Conservation (phyloP, 2,888 invertebrate genomes). For the Odontocolon sp. region DNA sequence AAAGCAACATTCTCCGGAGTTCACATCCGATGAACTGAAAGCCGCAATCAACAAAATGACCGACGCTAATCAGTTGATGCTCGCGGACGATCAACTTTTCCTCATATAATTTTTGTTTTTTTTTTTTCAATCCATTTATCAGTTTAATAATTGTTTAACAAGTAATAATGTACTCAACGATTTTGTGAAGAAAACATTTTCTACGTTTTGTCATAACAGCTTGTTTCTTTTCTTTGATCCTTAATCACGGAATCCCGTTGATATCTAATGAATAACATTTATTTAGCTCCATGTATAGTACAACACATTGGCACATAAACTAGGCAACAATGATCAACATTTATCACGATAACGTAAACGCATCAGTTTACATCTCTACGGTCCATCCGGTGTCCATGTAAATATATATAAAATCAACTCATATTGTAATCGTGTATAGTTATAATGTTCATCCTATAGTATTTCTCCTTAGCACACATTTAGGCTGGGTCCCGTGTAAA, state of each 20-base stretch:
- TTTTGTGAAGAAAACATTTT: constrained; percentile 36
- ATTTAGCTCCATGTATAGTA: constrained; percentile 73
- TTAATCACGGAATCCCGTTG: not conserved
- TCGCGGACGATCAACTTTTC: constrained; percentile 92
- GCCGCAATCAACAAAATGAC: constrained; percentile 93
- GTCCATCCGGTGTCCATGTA: constrained; percentile 63
- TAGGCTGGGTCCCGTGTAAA: constrained; percentile 64
- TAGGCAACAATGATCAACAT: constrained; percentile 78
- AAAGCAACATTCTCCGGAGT: constrained; percentile 84
- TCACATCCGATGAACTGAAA: constrained; percentile 86
- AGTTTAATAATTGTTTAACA: too few relatives aligned
- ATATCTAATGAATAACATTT: constrained; percentile 72
- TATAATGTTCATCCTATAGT: constrained; percentile 63
- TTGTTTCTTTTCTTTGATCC: not conserved
- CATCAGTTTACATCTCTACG: constrained; percentile 68
- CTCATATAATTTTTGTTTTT: constrained; percentile 84
- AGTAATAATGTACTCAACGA: constrained; percentile 12
- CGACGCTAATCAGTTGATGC: constrained; percentile 95
- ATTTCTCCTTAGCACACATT: constrained; percentile 63
- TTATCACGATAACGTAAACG: constrained; percentile 74
- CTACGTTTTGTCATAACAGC: not conserved
- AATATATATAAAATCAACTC: constrained; percentile 72
- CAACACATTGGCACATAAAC: constrained; percentile 77
- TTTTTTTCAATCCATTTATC: not conserved
- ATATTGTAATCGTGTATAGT: constrained; percentile 65